Evolutionary conservation across 37 sponge, comb jelly and placozoan species (phyloP), one percentile per base, ranked within the genome.

Genomic region (Axinella damicornis): DNA sequence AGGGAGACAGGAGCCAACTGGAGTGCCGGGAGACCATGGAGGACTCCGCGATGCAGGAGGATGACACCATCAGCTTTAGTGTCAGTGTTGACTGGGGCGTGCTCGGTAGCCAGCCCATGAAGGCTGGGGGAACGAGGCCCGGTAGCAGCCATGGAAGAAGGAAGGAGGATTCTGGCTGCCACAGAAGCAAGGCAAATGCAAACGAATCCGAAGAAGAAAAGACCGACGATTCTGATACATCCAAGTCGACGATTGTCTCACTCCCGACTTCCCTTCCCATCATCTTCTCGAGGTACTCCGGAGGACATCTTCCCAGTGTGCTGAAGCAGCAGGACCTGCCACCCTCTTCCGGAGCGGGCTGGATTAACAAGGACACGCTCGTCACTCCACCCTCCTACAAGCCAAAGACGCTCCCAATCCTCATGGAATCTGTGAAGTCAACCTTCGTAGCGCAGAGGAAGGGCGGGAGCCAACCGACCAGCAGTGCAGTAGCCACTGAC

Each of bases 201-300:
- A 38, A 28, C 61, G 35, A 81, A 15, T 25, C 24, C 15, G 84
- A 84, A 30, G 77, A 69, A 5, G 60, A 77, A 5, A 64, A 28
- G 62, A 71, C 69, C 0, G 77, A 54, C 33, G 55, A 54, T 31
- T 46, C 41, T 27, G 81, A 80, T 35, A 46, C 24, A 20, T 79
- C 87, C 61, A 62, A 37, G 14, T 78, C 79, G 1, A 87, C 88
- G 0, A 68, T 87, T 15, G 56, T 87, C 17, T 87, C 87, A 32
- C 35, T 79, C 30, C 57, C 69, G 5, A 85, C 77, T 37, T 78
- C 84, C 39, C 84, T 83, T 36, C 79, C 87, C 13, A 57, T 77
- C 22, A 19, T 58, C 18, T 86, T 78, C 32, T 86, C 87, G 27
- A 31, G 79, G 2, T 28, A 30, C n/a, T 21, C 33, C 20, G 20